Conservation (phyloP, 2,888 invertebrate species). For the Leptura quadrifasciata region DNA sequence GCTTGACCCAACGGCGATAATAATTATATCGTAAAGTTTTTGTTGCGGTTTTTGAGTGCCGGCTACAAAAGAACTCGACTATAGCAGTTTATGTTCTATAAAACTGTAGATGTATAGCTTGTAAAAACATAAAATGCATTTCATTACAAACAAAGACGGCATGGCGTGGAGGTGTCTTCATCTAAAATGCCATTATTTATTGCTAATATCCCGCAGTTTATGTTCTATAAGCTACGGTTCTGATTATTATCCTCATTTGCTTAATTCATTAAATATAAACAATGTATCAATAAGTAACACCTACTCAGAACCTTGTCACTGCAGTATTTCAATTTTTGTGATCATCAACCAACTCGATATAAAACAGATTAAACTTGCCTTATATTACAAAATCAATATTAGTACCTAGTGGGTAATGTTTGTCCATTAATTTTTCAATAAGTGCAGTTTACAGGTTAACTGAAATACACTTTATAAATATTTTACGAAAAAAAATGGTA, state of each 20-base stretch:
- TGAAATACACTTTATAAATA: not conserved
- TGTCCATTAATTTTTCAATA: not conserved
- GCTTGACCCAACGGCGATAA: too few relatives aligned
- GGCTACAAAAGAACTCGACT: too few relatives aligned
- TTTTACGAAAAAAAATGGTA: not conserved
- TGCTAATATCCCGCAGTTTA: too few relatives aligned
- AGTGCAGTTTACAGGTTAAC: not conserved
- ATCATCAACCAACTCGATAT: not conserved
- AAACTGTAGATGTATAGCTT: too few relatives aligned
- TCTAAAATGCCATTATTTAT: too few relatives aligned
- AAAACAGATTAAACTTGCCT: not conserved
- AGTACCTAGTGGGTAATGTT: not conserved
- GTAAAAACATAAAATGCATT: too few relatives aligned
- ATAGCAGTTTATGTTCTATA: too few relatives aligned
- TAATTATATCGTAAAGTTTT: too few relatives aligned
- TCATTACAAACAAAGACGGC: too few relatives aligned
- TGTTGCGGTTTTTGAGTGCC: too few relatives aligned
- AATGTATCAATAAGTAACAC: not conserved
- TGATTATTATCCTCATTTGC: not conserved
- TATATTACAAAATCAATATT: constrained; percentile 1
- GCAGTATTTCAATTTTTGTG: not conserved
- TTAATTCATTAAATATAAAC: not conserved
- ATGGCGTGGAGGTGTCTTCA: too few relatives aligned
- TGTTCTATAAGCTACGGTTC: not conserved
- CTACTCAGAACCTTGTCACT: not conserved